phyloP scores from a whole-genome alignment of 2,888 invertebrate genomes.

The Ornithoptera priamus region DNA sequence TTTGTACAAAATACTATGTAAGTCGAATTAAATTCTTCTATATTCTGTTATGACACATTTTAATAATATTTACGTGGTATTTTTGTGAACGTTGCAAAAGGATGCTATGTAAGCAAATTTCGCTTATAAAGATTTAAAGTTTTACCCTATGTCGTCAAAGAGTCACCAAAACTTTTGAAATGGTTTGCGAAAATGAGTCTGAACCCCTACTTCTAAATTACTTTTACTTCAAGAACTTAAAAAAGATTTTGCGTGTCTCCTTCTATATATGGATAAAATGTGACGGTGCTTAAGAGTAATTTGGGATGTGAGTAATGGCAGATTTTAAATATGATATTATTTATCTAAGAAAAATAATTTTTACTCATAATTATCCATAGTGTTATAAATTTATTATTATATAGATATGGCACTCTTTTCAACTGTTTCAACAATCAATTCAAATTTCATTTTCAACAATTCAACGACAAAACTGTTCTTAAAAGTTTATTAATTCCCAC shows the following conservation, averaged over 20 bases:
- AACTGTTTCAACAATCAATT: too few relatives aligned
- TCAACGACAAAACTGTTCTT: constrained; percentile 12
- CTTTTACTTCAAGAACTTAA: constrained; percentile 30
- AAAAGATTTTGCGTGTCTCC: constrained; percentile 29
- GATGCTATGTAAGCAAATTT: constrained; percentile 28
- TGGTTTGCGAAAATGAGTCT: constrained; percentile 30
- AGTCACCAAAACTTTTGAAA: constrained; percentile 31
- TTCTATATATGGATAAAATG: constrained; percentile 20
- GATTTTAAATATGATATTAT: neutral
- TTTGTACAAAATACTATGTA: neutral
- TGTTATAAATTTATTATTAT: neutral
- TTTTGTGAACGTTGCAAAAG: neutral
- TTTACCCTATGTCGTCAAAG: constrained; percentile 30
- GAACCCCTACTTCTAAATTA: constrained; percentile 31
- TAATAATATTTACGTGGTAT: constrained; percentile 1
- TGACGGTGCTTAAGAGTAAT: constrained; percentile 4
- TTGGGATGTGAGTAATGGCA: neutral
- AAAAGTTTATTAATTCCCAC: constrained; percentile 17
- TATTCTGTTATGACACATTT: neutral
- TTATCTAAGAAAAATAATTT: neutral
- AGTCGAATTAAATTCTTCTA: neutral
- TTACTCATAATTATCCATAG: too few relatives aligned
- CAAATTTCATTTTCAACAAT: neutral
- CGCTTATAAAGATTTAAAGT: constrained; percentile 31
- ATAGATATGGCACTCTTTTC: neutral